Conservation (phyloP, 2,797 vertebrate genomes). For the Gastrophryne carolinensis region DNA sequence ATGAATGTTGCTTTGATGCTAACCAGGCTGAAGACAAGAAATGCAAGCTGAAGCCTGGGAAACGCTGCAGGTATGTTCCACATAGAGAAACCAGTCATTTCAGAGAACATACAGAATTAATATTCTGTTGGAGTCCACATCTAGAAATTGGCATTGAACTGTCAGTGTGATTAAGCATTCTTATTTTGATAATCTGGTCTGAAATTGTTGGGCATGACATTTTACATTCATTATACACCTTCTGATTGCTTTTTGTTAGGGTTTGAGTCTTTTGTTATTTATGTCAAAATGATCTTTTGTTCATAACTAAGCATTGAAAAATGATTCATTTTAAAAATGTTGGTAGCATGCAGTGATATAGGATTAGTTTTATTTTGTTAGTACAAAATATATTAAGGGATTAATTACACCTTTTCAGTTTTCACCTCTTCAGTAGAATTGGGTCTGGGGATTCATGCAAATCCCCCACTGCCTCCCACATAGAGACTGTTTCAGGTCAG, state of each 20-base stretch:
- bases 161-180: slow-evolving; percentile 17
- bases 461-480: too few species aligned
- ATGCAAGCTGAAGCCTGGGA: slow-evolving; percentile 79
- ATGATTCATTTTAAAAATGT: too few species aligned
- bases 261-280: background rate
- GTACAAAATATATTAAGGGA: too few species aligned
- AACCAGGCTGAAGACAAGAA: slow-evolving; percentile 77
- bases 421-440: too few species aligned
- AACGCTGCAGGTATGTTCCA: slow-evolving; percentile 83
- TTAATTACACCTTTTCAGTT: too few species aligned
- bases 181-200: slow-evolving; percentile 5
- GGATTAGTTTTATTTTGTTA: too few species aligned
- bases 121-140: background rate
- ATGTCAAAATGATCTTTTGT: background rate
- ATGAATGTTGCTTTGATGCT: slow-evolving; percentile 83
- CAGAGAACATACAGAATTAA: background rate
- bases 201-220: slow-evolving; percentile 1
- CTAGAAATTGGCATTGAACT: slow-evolving; percentile 17
- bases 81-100: background rate
- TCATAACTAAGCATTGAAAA: too few species aligned
- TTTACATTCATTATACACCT: slow-evolving; percentile 12
- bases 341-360: too few species aligned
- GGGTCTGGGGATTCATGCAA: too few species aligned
- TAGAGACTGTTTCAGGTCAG: too few species aligned
- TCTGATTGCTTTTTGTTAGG: slow-evolving; percentile 14